Conservation (phyloP, 2,888 invertebrate species). For the Caenorhabditis wallacei region DNA sequence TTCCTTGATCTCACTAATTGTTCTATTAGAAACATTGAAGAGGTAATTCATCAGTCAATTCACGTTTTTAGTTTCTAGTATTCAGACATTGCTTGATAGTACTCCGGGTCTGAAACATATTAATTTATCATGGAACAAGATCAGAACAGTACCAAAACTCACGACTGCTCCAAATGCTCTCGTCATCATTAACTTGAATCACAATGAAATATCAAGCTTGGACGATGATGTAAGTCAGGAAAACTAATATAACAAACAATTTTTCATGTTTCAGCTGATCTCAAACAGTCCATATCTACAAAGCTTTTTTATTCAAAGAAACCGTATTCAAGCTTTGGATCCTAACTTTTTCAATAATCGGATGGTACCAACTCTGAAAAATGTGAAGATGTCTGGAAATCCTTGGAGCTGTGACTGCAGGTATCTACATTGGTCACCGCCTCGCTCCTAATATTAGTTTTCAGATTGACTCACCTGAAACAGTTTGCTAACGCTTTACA, state of each 20-base stretch:
- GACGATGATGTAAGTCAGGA: constrained; percentile 54
- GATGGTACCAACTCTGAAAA: constrained; percentile 38
- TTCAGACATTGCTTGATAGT: constrained; percentile 74
- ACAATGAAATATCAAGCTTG: constrained; percentile 52
- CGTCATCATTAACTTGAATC: constrained; percentile 37
- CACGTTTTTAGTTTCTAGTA: background rate
- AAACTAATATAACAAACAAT: too few species aligned
- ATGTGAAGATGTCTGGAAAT: constrained; percentile 71
- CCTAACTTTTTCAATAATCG: constrained; percentile 54
- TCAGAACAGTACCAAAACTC: constrained; percentile 69
- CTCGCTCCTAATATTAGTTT: background rate
- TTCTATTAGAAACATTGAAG: constrained; percentile 50
- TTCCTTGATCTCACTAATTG: constrained; percentile 53
- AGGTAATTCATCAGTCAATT: constrained; percentile 33
- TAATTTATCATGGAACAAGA: constrained; percentile 73
- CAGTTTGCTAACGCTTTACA: constrained; percentile 41
- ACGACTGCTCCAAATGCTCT: constrained; percentile 59
- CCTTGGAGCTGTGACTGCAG: constrained; percentile 81
- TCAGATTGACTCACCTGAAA: constrained; percentile 50
- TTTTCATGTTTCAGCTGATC: constrained; percentile 33
- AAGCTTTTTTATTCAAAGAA: constrained; percentile 70
- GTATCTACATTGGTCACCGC: constrained; percentile 17
- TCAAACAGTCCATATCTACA: constrained; percentile 50
- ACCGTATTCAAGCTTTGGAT: constrained; percentile 74
- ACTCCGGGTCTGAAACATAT: constrained; percentile 73